Percentiles rank a stretch among this genome's conserved stretches.
Evolutionary conservation across 2,888 invertebrate species (phyloP).

Genomic region (Drosophila multiciliata): DNA sequence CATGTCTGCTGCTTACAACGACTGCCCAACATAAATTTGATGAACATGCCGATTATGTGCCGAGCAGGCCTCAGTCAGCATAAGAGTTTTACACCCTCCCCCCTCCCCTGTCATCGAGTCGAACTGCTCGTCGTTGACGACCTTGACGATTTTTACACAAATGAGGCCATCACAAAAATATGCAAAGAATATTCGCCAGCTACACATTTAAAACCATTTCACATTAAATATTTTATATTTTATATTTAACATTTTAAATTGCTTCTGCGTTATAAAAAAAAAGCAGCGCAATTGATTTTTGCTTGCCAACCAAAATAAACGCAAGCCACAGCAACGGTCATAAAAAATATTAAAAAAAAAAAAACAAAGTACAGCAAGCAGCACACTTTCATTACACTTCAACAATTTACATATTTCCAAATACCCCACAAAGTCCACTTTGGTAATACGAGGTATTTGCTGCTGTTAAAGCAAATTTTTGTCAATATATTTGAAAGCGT

Average conservation of each 20-base stretch:
- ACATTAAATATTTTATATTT: slow-evolving; percentile 25
- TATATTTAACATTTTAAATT: slow-evolving; percentile 41
- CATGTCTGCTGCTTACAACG: slow-evolving; percentile 73
- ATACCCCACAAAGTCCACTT: slow-evolving; percentile 28
- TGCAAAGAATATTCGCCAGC: slow-evolving; percentile 29
- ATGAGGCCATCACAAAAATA: slow-evolving; percentile 59
- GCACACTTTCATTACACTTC: slow-evolving; percentile 45
- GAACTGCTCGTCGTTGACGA: slow-evolving; percentile 9
- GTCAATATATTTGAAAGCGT: background rate
- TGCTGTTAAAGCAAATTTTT: background rate
- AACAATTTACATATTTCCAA: slow-evolving; percentile 29
- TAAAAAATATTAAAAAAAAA: slow-evolving; percentile 24
- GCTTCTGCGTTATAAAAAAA: slow-evolving; percentile 37
- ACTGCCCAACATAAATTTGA: slow-evolving; percentile 73
- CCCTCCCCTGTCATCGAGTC: background rate
- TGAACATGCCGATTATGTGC: slow-evolving; percentile 79
- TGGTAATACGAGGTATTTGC: background rate
- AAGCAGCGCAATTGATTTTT: slow-evolving; percentile 54
- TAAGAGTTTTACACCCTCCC: background rate
- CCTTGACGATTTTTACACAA: slow-evolving; percentile 34
- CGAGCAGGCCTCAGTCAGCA: slow-evolving; percentile 47
- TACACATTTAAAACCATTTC: slow-evolving; percentile 54
- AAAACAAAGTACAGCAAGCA: slow-evolving; percentile 6
- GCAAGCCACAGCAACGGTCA: slow-evolving; percentile 40
- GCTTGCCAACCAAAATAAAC: slow-evolving; percentile 34